Evolutionary conservation across 1,140 invertebrate genomes (phyloP).

Genomic region (Pseudomyrmex gracilis): DNA sequence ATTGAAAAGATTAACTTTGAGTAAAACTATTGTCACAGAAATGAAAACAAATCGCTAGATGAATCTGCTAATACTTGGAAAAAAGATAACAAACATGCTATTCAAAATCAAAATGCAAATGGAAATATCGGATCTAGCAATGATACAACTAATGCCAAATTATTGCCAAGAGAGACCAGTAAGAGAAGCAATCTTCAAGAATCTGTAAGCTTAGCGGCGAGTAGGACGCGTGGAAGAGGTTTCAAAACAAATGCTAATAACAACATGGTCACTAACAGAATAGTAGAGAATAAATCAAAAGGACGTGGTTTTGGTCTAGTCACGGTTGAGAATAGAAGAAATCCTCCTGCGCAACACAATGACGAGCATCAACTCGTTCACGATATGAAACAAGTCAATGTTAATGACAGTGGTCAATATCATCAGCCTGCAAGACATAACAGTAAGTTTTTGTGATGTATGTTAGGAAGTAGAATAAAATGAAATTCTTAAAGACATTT

Average conservation of each 20-base stretch:
- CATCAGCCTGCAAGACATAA: conserved; percentile 80
- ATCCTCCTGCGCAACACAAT: conserved; percentile 75
- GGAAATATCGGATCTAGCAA: conserved; percentile 72
- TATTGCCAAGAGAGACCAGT: conserved; percentile 76
- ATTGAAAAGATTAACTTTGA: neutral
- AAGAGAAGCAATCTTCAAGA: conserved; percentile 78
- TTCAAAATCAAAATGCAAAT: conserved; percentile 77
- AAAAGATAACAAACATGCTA: conserved; percentile 76
- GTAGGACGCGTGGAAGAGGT: conserved; percentile 81
- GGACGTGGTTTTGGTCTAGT: conserved; percentile 78
- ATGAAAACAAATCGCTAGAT: conserved; percentile 80
- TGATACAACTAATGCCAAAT: conserved; percentile 74
- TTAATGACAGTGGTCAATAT: conserved; percentile 82
- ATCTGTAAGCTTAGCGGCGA: conserved; percentile 76
- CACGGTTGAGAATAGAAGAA: conserved; percentile 78
- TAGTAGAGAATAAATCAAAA: conserved; percentile 82
- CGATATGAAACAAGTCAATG: conserved; percentile 84
- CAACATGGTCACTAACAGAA: conserved; percentile 80
- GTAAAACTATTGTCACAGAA: conserved; percentile 70
- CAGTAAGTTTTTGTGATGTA: conserved; percentile 72
- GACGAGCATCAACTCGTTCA: conserved; percentile 83
- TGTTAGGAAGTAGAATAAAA: neutral
- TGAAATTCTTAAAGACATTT: no score
- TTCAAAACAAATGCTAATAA: conserved; percentile 82
- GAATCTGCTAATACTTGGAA: conserved; percentile 82